A percentile compares a stretch with the other conserved stretches of the same genome.
Conservation (phyloP, 2,888 invertebrate species). For the Drosophila kuntzei region DNA sequence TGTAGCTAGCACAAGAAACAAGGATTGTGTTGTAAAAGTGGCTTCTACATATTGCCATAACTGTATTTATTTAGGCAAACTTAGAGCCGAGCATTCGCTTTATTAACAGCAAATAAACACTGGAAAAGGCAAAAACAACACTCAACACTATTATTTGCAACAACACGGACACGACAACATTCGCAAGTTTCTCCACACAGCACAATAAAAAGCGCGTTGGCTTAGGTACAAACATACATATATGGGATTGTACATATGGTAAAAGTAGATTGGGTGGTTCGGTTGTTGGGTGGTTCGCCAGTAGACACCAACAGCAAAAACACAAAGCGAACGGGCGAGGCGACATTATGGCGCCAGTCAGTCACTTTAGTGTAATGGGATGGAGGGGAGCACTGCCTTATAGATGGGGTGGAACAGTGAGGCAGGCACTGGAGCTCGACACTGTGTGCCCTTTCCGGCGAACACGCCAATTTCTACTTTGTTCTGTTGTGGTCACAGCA, state of each 20-base stretch:
- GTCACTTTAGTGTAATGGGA: conserved; percentile 54
- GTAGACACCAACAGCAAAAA: conserved; percentile 24
- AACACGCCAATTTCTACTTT: conserved; percentile 16
- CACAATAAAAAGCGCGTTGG: conserved; percentile 70
- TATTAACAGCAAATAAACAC: conserved; percentile 67
- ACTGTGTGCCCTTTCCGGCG: conserved; percentile 44
- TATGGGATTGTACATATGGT: conserved; percentile 38
- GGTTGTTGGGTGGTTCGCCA: conserved; percentile 22
- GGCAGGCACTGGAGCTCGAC: conserved; percentile 28
- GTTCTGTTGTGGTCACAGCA: conserved; percentile 57
- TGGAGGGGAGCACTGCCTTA: not conserved
- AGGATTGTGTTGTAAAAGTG: conserved; percentile 7
- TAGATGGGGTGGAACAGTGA: conserved; percentile 5
- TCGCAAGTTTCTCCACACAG: conserved; percentile 9
- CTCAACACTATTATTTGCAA: conserved; percentile 53
- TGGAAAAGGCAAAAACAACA: conserved; percentile 31
- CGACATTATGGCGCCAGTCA: conserved; percentile 81
- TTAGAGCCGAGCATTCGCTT: conserved; percentile 26
- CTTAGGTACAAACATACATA: conserved; percentile 55
- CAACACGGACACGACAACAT: conserved; percentile 14
- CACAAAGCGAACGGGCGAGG: conserved; percentile 54
- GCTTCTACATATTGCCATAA: conserved; percentile 26
- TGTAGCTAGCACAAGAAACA: conserved; percentile 20
- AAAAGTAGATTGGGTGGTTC: conserved; percentile 19
- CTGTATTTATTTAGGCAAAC: conserved; percentile 31